phyloP scores from a whole-genome alignment of 2,888 invertebrate species.

The Conomelus anceps region DNA sequence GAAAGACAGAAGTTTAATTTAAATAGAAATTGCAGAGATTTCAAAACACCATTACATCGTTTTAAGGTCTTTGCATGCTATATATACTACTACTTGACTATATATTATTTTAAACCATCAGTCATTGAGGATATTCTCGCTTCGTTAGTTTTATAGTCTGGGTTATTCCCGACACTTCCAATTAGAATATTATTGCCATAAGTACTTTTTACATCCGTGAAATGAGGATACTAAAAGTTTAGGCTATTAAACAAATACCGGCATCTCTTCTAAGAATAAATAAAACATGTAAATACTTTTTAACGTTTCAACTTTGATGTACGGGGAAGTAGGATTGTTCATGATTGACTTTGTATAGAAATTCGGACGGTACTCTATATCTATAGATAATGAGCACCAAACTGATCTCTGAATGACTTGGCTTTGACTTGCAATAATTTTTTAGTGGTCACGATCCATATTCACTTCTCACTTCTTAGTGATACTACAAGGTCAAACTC shows the following conservation, averaged over 20 bases:
- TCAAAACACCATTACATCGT: too few species aligned
- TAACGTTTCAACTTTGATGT: background rate
- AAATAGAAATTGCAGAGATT: too few species aligned
- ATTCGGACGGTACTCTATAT: background rate
- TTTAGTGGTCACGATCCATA: background rate
- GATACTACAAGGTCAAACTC: background rate
- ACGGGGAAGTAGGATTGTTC: background rate
- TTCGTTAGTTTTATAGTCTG: background rate
- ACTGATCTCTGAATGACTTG: too few species aligned
- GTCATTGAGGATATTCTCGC: background rate
- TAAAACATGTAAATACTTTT: background rate
- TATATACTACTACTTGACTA: background rate
- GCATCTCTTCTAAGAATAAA: background rate
- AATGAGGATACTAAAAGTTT: background rate
- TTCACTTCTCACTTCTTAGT: background rate
- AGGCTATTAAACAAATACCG: background rate
- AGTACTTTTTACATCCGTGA: background rate
- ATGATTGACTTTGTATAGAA: background rate
- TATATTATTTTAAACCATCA: background rate
- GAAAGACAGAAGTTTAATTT: too few species aligned
- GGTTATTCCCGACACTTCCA: background rate
- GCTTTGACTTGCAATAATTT: background rate
- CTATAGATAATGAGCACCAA: background rate
- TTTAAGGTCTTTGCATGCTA: background rate
- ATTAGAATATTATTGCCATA: background rate